These are phyloP conservation scores for Phthorimaea operculella DNA, from an alignment of 1,140 invertebrate genomes.

Conservation along the genomic window DNA sequence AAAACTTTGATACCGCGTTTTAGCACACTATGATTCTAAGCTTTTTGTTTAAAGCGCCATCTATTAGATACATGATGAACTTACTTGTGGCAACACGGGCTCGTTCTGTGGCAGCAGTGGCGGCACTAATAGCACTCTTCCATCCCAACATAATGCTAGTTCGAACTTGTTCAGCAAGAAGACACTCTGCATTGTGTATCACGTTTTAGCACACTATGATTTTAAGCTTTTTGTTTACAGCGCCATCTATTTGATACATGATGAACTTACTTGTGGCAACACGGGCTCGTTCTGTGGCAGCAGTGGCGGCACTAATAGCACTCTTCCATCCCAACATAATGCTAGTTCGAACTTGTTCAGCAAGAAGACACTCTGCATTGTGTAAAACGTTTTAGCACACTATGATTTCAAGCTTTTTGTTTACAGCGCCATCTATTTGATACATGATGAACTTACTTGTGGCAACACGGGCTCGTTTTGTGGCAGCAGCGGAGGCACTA, in stretches of 20 bases:
- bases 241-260: too few relatives aligned
- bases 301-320: constrained; percentile 91
- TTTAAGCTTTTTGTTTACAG: too few relatives aligned
- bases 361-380: constrained; percentile 90
- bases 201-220: too few relatives aligned
- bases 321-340: constrained; percentile 94
- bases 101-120: constrained; percentile 79
- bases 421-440: too few relatives aligned
- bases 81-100: constrained; percentile 11
- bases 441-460: too few relatives aligned
- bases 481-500: constrained; percentile 94
- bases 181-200: constrained; percentile 85
- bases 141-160: constrained; percentile 97
- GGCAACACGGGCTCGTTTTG: constrained; percentile 9
- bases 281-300: constrained; percentile 70
- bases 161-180: constrained; percentile 97
- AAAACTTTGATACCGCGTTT: constrained; percentile 13
- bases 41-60: too few relatives aligned
- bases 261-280: constrained; percentile 6
- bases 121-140: constrained; percentile 89
- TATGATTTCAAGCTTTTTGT: too few relatives aligned
- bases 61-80: too few relatives aligned
- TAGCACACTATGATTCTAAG: too few relatives aligned
- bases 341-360: constrained; percentile 98
- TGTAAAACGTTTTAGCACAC: too few relatives aligned